Base-by-base conservation (phyloP, 2,888 invertebrate genomes). In the Agrochola litura region DNA sequence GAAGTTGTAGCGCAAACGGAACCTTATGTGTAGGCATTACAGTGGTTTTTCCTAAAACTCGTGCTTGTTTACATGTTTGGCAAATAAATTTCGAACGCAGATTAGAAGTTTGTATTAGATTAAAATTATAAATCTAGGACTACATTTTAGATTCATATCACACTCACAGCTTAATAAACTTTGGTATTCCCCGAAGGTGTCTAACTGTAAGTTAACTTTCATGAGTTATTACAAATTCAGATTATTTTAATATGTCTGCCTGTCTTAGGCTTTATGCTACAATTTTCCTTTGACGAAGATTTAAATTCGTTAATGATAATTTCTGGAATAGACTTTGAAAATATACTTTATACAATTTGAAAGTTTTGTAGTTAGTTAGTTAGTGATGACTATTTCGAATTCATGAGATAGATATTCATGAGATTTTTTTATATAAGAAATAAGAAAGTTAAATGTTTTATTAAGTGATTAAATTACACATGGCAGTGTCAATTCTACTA, bases 151-250 rank as follows among this genome's bases (percentile, higher is more conserved):
- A 81, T 85, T 77, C 70, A 56, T 70, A 67, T 77, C 52, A 77
- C 73, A 67, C 41, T 58, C 41, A 58, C 41, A 22, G 16, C 60
- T 60, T 79, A 72, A 84, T 58, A 80, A 61, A 63, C 46, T 72
- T 73, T 72, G n/a, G 69, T 63, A 76, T 76, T 80, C 68, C 61
- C 68, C 12, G 12, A 76, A 76, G 69, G 69, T 46, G n/a, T 19
- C 37, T 52, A n/a, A 64, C 43, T 37, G 6, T 37, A 52, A 56
- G 14, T 75, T 52, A 30, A 84, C 69, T 85, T 81, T 81, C 4
- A 52, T n/a, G 9, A 73, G 70, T 73, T 68, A 70, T 70, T 67
- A 64, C 73, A 81, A 85, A 70, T 71, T 81, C 56, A 64, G 66
- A 69, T 73, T 37, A 83, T 70, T 60, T 81, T 63, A 37, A 37